Conservation (phyloP, 2,797 vertebrate genomes). For the Mormyrus hasselquistii region DNA sequence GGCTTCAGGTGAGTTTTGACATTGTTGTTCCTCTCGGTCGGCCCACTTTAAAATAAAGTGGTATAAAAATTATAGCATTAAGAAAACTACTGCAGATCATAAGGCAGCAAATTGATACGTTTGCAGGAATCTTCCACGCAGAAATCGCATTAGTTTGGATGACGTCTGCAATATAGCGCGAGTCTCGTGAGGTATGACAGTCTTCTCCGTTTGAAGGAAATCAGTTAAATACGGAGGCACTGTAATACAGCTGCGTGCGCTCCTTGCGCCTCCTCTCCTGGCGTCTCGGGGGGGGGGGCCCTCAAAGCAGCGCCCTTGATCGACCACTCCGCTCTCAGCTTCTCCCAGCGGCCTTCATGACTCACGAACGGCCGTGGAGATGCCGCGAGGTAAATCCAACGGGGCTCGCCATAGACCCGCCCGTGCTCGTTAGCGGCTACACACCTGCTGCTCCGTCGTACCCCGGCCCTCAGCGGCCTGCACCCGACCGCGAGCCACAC, state of each 20-base stretch:
- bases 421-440: background rate
- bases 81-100: background rate
- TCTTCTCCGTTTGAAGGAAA: background rate
- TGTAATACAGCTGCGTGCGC: too few relatives aligned
- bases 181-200: slow-evolving; percentile 16
- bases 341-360: background rate
- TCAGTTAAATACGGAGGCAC: background rate
- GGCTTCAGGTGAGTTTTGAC: background rate
- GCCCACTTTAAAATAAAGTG: background rate
- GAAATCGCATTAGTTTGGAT: background rate
- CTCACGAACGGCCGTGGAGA: background rate
- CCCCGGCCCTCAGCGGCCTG: background rate
- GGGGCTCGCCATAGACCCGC: background rate
- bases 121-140: background rate
- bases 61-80: background rate
- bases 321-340: background rate
- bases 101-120: background rate
- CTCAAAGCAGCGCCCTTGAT: background rate
- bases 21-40: background rate
- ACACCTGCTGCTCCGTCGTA: background rate
- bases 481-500: background rate
- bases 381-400: background rate
- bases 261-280: background rate
- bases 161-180: background rate
- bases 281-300: background rate